Evolutionary conservation across 2,888 invertebrate species (phyloP), one percentile per base, ranked within the genome.

Genomic region (Nephrocerus scutellatus): DNA sequence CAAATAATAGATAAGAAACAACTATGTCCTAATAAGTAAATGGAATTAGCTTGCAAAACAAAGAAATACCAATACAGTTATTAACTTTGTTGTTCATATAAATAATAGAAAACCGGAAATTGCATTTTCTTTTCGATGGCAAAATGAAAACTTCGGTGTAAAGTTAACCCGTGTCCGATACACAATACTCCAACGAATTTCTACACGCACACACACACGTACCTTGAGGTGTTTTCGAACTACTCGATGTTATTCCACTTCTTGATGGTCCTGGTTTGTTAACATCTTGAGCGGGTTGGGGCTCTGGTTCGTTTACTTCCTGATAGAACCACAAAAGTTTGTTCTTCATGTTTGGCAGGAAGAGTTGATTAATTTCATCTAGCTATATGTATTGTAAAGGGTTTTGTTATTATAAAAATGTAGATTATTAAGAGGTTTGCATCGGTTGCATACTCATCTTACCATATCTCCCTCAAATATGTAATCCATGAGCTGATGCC

Each of bases 381-480:
- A 89, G 70, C 85, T 84, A 56, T 5, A 67, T 19, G 19, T n/a
- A n/a, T n/a, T n/a, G 4, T 1, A 3, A 8, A 22, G 10, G 10
- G 7, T 22, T 22, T 8, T 7, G 7, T 10, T 22, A 8, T 22
- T 22, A 22, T 22, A 8, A 36, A 29, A 29, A 7, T 14, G 22
- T n/a, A 23, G 48, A 50, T 56, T 63, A 80, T 22, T 22, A 10
- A 22, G 10, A 22, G 7, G 22, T 22, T 22, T 22, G n/a, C n/a
- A n/a, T n/a, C n/a, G n/a, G n/a, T n/a, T n/a, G n/a, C n/a, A n/a
- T n/a, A n/a, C n/a, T n/a, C n/a, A n/a, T n/a, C 55, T 59, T 67
- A 83, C 84, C 87, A 89, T 88, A 57, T 89, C 85, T 48, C 86
- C 87, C 65, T 88, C 88, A 68, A 89, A 88, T 29, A 89, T 86